These are phyloP conservation scores for Himalopsyche kuldschensis DNA, from an alignment of 2,888 invertebrate species.

Conservation along the genomic window DNA sequence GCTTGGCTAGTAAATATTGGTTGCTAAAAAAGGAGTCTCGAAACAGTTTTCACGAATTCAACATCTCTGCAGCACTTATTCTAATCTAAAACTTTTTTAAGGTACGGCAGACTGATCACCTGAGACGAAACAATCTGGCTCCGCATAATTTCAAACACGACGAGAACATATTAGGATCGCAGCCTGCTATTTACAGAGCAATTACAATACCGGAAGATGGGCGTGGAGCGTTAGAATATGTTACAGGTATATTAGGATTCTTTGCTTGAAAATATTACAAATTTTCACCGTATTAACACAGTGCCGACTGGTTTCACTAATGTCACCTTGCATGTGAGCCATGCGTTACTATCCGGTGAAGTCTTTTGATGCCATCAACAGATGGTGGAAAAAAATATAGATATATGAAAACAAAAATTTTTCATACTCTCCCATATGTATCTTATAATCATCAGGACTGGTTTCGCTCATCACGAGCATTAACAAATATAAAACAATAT, in stretches of 20 bases:
- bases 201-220: slow-evolving; percentile 70
- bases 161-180: slow-evolving; percentile 77
- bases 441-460: too few species aligned
- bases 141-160: slow-evolving; percentile 73
- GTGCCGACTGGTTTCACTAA: too few species aligned
- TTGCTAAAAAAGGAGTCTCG: too few species aligned
- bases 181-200: slow-evolving; percentile 67
- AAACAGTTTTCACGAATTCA: neutral
- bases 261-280: too few species aligned
- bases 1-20: too few species aligned
- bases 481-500: too few species aligned
- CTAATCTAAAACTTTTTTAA: neutral
- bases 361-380: neutral
- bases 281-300: too few species aligned
- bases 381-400: neutral
- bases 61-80: neutral
- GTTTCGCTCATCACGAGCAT: too few species aligned
- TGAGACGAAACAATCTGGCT: slow-evolving; percentile 42
- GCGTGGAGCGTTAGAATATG: slow-evolving; percentile 65
- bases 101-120: slow-evolving; percentile 46
- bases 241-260: slow-evolving; percentile 55
- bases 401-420: too few species aligned
- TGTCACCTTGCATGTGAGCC: too few species aligned
- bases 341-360: neutral
- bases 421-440: too few species aligned